Conservation (phyloP, 64 coral and sea anemone species). For the Dendrophyllia cribrosa region DNA sequence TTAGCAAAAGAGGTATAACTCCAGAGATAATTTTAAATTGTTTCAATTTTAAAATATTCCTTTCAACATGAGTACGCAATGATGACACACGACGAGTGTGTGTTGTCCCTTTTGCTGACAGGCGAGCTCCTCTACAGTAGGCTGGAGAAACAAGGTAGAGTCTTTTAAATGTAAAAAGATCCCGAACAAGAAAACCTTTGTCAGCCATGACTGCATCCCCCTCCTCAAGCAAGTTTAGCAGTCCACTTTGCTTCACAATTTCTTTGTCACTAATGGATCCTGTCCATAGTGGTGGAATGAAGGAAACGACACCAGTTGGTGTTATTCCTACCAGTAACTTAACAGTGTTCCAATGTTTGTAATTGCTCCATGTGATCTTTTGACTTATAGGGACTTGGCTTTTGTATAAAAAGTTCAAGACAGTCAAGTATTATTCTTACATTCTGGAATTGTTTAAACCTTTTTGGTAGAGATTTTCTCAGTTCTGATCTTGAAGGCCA, state of each 20-base stretch:
- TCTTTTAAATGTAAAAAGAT: slow-evolving; percentile 83
- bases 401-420: slow-evolving; percentile 68
- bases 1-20: slow-evolving; percentile 69
- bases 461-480: slow-evolving; percentile 40
- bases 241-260: slow-evolving; percentile 65
- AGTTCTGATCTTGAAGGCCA: slow-evolving; percentile 50
- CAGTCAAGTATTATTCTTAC: slow-evolving; percentile 67
- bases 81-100: slow-evolving; percentile 66
- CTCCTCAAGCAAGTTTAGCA: slow-evolving; percentile 69
- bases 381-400: slow-evolving; percentile 62
- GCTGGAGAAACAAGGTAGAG: slow-evolving; percentile 82
- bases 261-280: slow-evolving; percentile 75
- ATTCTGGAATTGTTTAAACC: slow-evolving; percentile 40
- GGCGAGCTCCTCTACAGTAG: slow-evolving; percentile 64
- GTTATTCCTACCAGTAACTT: slow-evolving; percentile 82
- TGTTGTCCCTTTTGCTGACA: slow-evolving; percentile 60
- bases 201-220: slow-evolving; percentile 87
- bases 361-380: slow-evolving; percentile 74
- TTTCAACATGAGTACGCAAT: slow-evolving; percentile 75
- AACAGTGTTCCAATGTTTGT: slow-evolving; percentile 68
- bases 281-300: slow-evolving; percentile 84
- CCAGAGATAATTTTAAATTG: slow-evolving; percentile 74
- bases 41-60: slow-evolving; percentile 74
- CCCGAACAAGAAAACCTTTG: slow-evolving; percentile 78
- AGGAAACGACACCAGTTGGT: slow-evolving; percentile 74